Conservation (phyloP, 2,113 vertebrate genomes). For the Ailuropoda melanoleuca region DNA sequence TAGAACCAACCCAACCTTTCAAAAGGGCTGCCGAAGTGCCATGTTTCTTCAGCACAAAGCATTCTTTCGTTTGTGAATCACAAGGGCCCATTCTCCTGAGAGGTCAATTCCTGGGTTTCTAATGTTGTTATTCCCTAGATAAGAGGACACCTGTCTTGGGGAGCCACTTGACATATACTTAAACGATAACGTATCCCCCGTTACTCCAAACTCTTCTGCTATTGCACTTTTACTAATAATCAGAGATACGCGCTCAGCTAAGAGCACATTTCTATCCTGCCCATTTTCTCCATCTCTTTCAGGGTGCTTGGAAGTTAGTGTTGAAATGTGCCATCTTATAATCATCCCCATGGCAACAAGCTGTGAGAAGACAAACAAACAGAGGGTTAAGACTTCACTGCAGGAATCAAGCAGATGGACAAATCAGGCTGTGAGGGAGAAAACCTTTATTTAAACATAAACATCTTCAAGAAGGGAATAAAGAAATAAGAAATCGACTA, state of each 20-base stretch:
- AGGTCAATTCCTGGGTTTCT: not conserved
- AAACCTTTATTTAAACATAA: slow-evolving; percentile 57
- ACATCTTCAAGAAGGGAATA: slow-evolving; percentile 5
- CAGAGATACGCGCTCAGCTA: not conserved
- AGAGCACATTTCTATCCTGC: slow-evolving; percentile 14
- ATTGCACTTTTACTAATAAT: not conserved
- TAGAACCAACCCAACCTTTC: not conserved
- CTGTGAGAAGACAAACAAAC: slow-evolving; percentile 58
- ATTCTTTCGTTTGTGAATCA: not conserved
- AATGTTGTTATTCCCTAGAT: not conserved
- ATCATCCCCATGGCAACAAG: slow-evolving; percentile 71
- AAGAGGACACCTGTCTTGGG: not conserved
- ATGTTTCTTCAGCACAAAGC: not conserved
- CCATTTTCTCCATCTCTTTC: slow-evolving; percentile 45
- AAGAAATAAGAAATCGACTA: slow-evolving; percentile 43
- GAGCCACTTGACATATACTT: not conserved
- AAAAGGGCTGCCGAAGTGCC: fast-evolving
- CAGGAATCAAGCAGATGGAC: slow-evolving; percentile 61
- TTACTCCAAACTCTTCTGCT: not conserved
- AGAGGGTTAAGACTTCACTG: slow-evolving; percentile 47
- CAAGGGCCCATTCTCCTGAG: not conserved
- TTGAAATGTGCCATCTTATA: slow-evolving; percentile 57
- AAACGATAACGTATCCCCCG: not conserved
- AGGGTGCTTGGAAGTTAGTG: slow-evolving; percentile 40
- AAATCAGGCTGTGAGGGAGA: slow-evolving; percentile 21